These are phyloP conservation scores for Pogonocichla stellata DNA, from an alignment of 2,113 vertebrate genomes.

Conservation along the genomic window DNA sequence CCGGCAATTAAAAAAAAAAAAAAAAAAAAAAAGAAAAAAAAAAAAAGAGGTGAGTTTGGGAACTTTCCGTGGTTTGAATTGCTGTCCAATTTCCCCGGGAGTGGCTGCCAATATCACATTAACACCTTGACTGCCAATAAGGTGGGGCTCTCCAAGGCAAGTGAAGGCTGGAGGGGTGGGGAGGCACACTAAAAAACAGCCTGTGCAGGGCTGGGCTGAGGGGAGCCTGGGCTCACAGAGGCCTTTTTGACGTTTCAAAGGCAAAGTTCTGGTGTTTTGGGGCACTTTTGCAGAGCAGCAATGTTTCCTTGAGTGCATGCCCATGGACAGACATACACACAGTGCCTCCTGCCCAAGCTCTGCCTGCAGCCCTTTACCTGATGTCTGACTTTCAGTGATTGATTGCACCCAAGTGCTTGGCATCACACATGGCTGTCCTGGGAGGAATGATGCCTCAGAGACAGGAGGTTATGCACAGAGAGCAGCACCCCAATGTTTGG, in stretches of 20 bases:
- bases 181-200: neutral
- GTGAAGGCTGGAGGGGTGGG: neutral
- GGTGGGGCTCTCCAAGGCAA: fast-evolving
- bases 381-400: neutral
- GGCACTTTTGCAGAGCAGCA: neutral
- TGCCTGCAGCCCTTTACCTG: neutral
- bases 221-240: neutral
- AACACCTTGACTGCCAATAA: neutral
- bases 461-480: neutral
- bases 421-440: neutral
- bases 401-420: neutral
- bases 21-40: neutral
- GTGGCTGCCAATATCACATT: neutral
- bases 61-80: neutral
- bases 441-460: neutral
- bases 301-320: neutral
- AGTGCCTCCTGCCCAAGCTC: neutral
- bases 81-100: neutral
- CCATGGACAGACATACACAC: neutral
- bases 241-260: neutral
- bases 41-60: neutral
- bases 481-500: neutral
- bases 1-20: neutral
- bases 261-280: neutral
- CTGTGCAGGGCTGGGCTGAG: neutral